Percentiles rank a stretch among this genome's conserved stretches.
Conservation (phyloP, 2,888 invertebrate species). For the Trissonchulus sp. region DNA sequence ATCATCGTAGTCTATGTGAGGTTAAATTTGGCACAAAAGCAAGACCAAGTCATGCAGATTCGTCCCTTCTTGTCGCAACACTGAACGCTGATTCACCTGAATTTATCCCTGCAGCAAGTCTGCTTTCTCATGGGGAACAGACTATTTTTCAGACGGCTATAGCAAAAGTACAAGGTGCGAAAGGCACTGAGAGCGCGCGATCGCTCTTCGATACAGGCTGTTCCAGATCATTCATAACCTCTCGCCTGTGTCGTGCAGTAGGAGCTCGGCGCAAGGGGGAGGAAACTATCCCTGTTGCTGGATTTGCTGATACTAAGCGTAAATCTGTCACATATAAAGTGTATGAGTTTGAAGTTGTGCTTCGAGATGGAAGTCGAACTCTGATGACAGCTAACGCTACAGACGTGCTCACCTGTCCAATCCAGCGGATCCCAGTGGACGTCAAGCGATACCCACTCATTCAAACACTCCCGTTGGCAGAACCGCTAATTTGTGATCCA, state of each 20-base stretch:
- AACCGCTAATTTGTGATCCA: neutral
- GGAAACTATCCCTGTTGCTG: neutral
- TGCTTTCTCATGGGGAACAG: no score
- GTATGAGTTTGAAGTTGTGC: slow-evolving; percentile 14
- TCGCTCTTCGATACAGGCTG: slow-evolving; percentile 6
- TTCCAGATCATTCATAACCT: slow-evolving; percentile 16
- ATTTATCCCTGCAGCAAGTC: no score
- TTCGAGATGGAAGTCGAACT: neutral
- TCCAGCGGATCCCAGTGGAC: neutral
- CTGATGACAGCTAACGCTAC: neutral
- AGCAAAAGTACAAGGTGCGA: no score
- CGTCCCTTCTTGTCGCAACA: no score
- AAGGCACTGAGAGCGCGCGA: no score
- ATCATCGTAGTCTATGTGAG: slow-evolving; percentile 14
- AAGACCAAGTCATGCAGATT: no score
- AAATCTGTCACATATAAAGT: neutral
- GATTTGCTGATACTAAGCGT: slow-evolving; percentile 1
- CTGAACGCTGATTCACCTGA: no score
- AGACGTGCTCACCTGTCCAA: neutral
- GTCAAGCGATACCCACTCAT: neutral
- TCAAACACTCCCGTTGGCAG: neutral
- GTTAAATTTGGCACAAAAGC: slow-evolving; percentile 18
- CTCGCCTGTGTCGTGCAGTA: neutral
- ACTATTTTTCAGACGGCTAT: no score
- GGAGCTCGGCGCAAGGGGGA: neutral